Conservation (phyloP, 2,797 vertebrate genomes). For the Chelmon rostratus region DNA sequence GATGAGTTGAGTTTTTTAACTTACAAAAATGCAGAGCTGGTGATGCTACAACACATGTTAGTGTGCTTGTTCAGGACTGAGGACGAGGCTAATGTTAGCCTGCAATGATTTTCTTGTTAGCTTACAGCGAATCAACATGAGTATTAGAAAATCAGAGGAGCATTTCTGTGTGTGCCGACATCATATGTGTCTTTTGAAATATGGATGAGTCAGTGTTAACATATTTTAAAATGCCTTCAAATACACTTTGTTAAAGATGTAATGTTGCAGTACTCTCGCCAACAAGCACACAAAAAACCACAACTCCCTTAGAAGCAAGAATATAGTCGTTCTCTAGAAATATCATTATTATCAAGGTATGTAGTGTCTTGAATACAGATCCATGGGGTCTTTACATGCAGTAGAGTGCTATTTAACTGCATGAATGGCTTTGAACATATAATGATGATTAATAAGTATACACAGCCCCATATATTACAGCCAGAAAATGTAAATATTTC, state of each 20-base stretch:
- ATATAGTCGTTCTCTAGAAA: not conserved
- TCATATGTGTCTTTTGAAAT: not conserved
- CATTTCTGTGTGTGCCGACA: not conserved
- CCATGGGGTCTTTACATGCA: not conserved
- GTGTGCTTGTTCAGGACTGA: constrained; percentile 28
- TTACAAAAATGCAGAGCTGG: constrained; percentile 61
- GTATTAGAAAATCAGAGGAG: constrained; percentile 12
- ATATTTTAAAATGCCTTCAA: constrained; percentile 10
- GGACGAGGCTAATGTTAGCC: constrained; percentile 1
- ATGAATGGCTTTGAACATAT: not conserved
- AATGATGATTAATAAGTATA: not conserved
- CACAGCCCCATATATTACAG: not conserved
- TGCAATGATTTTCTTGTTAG: constrained; percentile 7
- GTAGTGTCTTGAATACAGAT: not conserved
- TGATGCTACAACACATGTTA: constrained; percentile 41
- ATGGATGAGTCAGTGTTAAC: constrained; percentile 7
- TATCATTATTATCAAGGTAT: not conserved
- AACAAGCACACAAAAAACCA: not conserved
- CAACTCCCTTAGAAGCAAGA: not conserved
- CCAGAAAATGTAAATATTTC: not conserved
- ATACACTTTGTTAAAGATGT: constrained; percentile 2
- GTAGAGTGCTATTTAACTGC: not conserved
- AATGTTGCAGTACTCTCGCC: too few relatives aligned
- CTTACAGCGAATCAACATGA: constrained; percentile 19
- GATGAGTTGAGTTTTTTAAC: constrained; percentile 50